A percentile compares a stretch with the other conserved stretches of the same genome.
These are phyloP conservation scores for Willowsia nigromaculata DNA, from an alignment of 2,888 invertebrate species.

Conservation along the genomic window DNA sequence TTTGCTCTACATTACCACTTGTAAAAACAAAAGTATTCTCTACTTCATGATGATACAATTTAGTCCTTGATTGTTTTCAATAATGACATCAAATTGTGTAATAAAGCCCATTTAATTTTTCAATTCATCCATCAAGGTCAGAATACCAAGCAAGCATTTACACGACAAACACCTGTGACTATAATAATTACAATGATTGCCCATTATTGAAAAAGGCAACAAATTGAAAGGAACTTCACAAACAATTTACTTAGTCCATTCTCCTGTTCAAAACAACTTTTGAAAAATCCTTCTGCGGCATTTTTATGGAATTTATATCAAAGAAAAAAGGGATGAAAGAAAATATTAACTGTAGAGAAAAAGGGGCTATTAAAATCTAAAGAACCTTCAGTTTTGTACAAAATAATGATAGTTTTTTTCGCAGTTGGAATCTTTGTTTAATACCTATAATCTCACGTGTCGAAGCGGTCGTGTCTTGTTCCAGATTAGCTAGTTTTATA, in stretches of 20 bases:
- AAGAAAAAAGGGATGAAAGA: neutral
- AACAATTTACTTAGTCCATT: neutral
- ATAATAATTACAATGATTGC: neutral
- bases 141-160: neutral
- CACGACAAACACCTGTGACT: neutral
- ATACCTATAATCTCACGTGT: constrained; percentile 47
- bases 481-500: neutral
- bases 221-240: neutral
- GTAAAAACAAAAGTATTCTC: neutral
- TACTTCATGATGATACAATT: neutral
- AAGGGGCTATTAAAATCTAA: neutral
- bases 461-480: constrained; percentile 43
- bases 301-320: neutral
- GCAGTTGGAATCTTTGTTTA: constrained; percentile 21
- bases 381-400: neutral
- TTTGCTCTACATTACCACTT: neutral
- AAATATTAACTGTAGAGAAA: neutral
- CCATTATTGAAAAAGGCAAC: neutral
- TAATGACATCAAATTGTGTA: neutral
- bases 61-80: neutral
- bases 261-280: neutral
- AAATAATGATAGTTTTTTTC: neutral
- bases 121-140: neutral
- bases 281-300: neutral
- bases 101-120: neutral